Evolutionary conservation across 2,797 vertebrate species (phyloP).

Genomic region (Pangasius mekongensis): DNA sequence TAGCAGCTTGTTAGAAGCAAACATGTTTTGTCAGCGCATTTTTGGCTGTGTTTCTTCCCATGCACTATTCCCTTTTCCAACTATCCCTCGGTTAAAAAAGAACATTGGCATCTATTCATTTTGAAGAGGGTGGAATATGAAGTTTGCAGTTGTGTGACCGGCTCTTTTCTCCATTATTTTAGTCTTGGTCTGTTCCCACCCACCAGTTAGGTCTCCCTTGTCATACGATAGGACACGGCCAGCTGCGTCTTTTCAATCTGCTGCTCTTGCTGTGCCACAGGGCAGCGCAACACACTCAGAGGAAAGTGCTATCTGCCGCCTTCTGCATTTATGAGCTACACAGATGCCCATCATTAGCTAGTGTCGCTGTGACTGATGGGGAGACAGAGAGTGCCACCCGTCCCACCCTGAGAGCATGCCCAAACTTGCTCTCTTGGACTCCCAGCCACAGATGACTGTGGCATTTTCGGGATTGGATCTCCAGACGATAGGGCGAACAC

Average conservation of each 20-base stretch:
- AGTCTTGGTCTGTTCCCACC: not conserved
- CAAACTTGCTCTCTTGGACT: not conserved
- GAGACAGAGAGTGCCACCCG: not conserved
- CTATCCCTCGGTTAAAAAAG: not conserved
- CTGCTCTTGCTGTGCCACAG: not conserved
- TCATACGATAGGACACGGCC: too few species aligned
- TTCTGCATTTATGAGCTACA: not conserved
- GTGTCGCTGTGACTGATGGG: not conserved
- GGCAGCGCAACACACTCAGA: not conserved
- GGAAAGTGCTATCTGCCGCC: not conserved
- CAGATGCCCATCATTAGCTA: not conserved
- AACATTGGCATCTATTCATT: not conserved
- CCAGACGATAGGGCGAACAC: not conserved
- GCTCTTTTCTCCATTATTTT: not conserved
- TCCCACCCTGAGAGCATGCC: not conserved
- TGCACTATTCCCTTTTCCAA: not conserved
- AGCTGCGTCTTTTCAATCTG: not conserved
- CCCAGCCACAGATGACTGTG: not conserved
- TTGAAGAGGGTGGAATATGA: not conserved
- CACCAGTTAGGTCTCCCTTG: not conserved
- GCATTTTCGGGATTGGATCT: not conserved
- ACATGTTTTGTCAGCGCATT: too few species aligned
- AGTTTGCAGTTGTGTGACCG: not conserved
- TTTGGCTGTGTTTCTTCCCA: too few species aligned
- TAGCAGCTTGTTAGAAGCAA: too few species aligned